Base-by-base conservation (phyloP, 2,113 vertebrate genomes). In the Nothocercus julius region DNA sequence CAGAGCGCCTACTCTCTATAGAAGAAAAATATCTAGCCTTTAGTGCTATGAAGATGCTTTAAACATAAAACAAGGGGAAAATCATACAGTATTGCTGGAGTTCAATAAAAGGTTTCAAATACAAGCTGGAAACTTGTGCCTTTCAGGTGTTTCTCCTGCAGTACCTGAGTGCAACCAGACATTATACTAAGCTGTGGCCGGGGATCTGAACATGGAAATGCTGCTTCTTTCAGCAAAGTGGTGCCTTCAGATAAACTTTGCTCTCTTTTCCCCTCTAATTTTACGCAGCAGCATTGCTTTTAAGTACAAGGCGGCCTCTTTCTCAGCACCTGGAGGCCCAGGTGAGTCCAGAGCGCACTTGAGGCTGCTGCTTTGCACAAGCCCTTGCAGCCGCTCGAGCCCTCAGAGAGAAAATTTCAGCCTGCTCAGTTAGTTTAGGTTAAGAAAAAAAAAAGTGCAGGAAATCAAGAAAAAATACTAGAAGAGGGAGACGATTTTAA, bases 391-490 rank as follows among this genome's bases (percentile, higher is more conserved):
- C 21, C 20, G 20, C 47, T 21, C 20, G 9, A 49, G 47, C 20
- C 8, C 47, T 49, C 20, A 22, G 47, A 49, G 47, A 49, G 47
- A 21, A 45, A 78, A 92, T 42, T 81, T 78, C 73, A 83, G 25
- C 4, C 8, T 21, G 27, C 2, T 40, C 14, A 68, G 38, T 40
- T 91, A 87, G 56, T 76, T 87, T 69, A 78, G 74, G 64, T 72
- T 82, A 61, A 63, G 40, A n/a, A n/a, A n/a, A n/a, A 82, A 85
- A 92, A 72, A 90, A 91, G 83, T 28, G 28, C 13, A 54, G 70
- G 47, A 64, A 96, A 95, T 62, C 21, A 42, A 78, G 22, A 87
- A 86, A 66, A 84, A 91, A 15, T 62, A 75, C 8, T 45, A 59
- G 21, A 63, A 4, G 1, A 22, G 5, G 28, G 15, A 75, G 6